Percentiles rank a stretch among this genome's conserved stretches.
phyloP scores from a whole-genome alignment of 1,140 invertebrate species.

The Drosophila melanica region DNA sequence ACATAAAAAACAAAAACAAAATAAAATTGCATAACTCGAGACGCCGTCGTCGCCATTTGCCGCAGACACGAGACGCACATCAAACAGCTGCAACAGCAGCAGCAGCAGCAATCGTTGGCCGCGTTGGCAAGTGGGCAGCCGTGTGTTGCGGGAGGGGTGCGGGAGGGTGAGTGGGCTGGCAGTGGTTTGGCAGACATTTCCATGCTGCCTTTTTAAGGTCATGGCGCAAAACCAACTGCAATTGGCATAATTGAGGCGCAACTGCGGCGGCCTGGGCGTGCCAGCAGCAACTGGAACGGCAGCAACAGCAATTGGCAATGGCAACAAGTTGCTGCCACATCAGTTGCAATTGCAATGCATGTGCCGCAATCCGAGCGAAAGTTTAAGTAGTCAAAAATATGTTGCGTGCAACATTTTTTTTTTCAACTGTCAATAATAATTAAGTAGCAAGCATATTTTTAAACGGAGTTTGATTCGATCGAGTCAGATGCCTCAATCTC shows the following conservation, averaged over 20 bases:
- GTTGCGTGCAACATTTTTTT: conserved; percentile 31
- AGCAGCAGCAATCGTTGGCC: neutral
- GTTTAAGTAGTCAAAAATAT: conserved; percentile 5
- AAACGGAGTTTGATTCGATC: too few relatives aligned
- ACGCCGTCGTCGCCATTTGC: conserved; percentile 6
- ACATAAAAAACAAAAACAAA: conserved; percentile 1
- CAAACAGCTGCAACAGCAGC: conserved; percentile 60
- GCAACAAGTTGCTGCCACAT: conserved; percentile 29
- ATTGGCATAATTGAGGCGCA: conserved; percentile 81
- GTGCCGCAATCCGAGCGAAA: conserved; percentile 19
- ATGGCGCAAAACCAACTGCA: conserved; percentile 68
- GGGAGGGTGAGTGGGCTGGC: conserved; percentile 12
- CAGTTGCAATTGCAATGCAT: conserved; percentile 25
- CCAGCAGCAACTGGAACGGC: conserved; percentile 45
- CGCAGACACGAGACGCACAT: conserved; percentile 43
- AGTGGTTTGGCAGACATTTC: conserved; percentile 69
- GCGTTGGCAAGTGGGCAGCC: conserved; percentile 21
- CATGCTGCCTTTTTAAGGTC: conserved; percentile 81
- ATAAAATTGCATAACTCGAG: conserved; percentile 67
- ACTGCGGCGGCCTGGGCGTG: conserved; percentile 59
- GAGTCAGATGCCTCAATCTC: too few relatives aligned
- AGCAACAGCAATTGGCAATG: conserved; percentile 25
- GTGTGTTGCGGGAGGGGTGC: neutral
- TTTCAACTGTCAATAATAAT: neutral
- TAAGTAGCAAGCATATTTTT: too few relatives aligned